Percentiles rank a stretch among this genome's conserved stretches.
Conservation (phyloP, 2,113 vertebrate species). For the Pollimyrus isidori region DNA sequence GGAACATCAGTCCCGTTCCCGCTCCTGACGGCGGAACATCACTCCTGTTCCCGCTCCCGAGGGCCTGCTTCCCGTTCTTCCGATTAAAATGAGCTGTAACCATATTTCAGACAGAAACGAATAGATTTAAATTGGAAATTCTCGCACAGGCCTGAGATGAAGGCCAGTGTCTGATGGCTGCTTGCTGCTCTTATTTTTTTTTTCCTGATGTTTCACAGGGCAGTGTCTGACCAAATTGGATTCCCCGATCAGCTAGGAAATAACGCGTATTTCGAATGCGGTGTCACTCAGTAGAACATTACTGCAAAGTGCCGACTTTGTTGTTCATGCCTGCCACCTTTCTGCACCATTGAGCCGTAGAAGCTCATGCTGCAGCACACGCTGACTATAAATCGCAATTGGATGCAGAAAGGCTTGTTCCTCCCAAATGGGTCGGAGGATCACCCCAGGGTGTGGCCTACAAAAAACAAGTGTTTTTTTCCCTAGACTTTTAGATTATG, state of each 20-base stretch:
- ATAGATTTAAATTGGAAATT: not conserved
- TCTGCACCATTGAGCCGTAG: not conserved
- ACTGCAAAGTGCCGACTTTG: not conserved
- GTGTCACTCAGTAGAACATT: not conserved
- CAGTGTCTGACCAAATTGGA: not conserved
- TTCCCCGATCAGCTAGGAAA: not conserved
- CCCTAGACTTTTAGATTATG: not conserved
- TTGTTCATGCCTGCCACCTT: not conserved
- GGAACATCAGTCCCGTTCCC: too few species aligned
- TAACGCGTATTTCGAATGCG: not conserved
- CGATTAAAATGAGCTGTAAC: too few species aligned
- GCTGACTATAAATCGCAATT: not conserved
- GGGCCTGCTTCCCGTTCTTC: too few species aligned
- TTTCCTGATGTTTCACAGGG: not conserved
- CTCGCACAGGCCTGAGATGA: not conserved
- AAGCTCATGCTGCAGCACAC: not conserved
- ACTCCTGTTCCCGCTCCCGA: not conserved
- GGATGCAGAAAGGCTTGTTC: not conserved
- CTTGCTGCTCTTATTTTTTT: not conserved
- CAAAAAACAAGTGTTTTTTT: not conserved
- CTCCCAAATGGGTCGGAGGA: not conserved
- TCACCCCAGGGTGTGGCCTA: not conserved
- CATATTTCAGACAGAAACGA: not conserved
- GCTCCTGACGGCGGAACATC: not conserved
- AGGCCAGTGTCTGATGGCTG: not conserved